A percentile compares a stretch with the other conserved stretches of the same genome.
phyloP scores from a whole-genome alignment of 2,113 vertebrate species.

The Plestiodon gilberti region DNA sequence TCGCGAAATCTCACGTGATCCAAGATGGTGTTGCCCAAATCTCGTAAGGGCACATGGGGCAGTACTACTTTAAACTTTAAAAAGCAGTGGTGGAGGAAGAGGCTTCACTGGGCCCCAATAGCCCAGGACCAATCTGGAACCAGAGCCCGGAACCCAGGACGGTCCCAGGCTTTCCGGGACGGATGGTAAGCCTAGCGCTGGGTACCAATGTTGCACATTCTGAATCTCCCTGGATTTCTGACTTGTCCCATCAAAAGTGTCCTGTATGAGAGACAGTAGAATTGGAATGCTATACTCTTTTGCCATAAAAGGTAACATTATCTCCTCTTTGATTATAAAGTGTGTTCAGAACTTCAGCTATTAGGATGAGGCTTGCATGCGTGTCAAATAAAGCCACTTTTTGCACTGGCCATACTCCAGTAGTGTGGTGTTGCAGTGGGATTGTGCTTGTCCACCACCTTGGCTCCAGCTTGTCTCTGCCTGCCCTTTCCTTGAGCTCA shows the following conservation, averaged over 20 bases:
- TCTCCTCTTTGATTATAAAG: too few relatives aligned
- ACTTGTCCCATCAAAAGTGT: not conserved
- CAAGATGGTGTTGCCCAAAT: too few relatives aligned
- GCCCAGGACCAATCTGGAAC: too few relatives aligned
- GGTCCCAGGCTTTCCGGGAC: too few relatives aligned
- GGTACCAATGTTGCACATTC: not conserved
- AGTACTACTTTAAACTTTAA: too few relatives aligned
- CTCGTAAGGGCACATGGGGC: too few relatives aligned
- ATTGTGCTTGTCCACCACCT: not conserved
- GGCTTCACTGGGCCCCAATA: too few relatives aligned
- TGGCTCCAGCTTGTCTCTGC: not conserved
- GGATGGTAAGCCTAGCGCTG: too few relatives aligned
- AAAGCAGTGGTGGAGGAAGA: too few relatives aligned
- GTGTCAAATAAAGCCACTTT: not conserved
- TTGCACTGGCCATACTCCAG: too few relatives aligned
- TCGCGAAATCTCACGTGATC: too few relatives aligned
- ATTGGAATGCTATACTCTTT: not conserved
- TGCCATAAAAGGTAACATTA: not conserved
- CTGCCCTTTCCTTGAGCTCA: not conserved
- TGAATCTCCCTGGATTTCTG: not conserved
- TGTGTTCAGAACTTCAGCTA: not conserved
- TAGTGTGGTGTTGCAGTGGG: rapidly evolving
- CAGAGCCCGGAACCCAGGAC: too few relatives aligned
- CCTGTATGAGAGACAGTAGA: not conserved
- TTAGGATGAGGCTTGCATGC: not conserved